These are phyloP conservation scores for Poicephalus meyeri DNA, from an alignment of 2,113 vertebrate species.

Conservation along the genomic window DNA sequence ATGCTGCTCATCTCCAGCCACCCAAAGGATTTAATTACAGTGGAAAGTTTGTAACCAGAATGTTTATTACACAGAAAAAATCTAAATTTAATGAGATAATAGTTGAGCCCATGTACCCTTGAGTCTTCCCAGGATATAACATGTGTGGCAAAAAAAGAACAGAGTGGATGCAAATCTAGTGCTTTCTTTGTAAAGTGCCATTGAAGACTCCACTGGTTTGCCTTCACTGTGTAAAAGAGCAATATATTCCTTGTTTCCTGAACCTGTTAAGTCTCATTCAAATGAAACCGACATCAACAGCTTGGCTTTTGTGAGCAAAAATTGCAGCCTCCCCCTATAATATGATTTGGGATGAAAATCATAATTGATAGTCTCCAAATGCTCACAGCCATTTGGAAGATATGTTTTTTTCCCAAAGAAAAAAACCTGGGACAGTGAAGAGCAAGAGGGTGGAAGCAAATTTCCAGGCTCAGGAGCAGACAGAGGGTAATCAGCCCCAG, in stretches of 20 bases:
- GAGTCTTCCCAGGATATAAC: neutral
- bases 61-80: neutral
- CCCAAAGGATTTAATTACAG: neutral
- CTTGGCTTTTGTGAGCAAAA: neutral
- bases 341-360: neutral
- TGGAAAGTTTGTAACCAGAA: neutral
- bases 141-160: neutral
- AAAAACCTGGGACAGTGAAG: neutral
- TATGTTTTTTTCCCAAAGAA: neutral
- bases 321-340: neutral
- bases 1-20: neutral
- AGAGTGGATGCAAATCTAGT: neutral
- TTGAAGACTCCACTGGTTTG: neutral
- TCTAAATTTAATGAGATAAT: neutral
- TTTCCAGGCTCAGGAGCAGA: neutral
- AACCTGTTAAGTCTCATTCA: neutral
- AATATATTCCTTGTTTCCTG: neutral
- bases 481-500: neutral
- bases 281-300: neutral
- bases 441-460: neutral
- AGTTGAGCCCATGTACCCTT: neutral
- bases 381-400: neutral
- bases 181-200: neutral
- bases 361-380: neutral
- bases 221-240: neutral